Evolutionary conservation across 2,113 vertebrate genomes (phyloP), one percentile per base, ranked within the genome.

Genomic region (Raja brachyura): DNA sequence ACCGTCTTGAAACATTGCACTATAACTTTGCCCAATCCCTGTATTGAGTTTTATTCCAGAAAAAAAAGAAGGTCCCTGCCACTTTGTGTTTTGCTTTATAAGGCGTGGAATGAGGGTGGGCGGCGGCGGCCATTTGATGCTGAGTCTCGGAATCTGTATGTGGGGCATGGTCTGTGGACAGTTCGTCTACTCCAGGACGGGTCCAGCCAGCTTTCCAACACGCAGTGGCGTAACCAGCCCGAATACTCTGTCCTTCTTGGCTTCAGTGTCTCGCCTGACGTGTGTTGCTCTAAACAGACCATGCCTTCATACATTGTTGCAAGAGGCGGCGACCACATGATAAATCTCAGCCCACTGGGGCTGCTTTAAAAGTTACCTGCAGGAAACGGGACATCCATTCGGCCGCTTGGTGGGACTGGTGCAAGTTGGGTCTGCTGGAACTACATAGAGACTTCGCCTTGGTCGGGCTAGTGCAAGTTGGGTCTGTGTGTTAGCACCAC

Each of bases 221-320:
- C 39, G 75, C 13, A n/a, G n/a, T 33, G 31, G 33, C 16, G 14
- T 22, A 20, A 83, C 2, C 39, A 48, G 79, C 20, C 48, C 54
- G 79, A 22, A 83, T 25, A 83, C 4, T 28, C 22, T 59, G 22
- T 18, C 3, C n/a, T 48, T 63, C 59, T 31, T 31, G 14, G 61
- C 61, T 88, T 11, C n/a, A 88, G 66, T 20, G 88, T 10, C 10
- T 70, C 8, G 94, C 97, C 96, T 98, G 97, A 98, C 96, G 96
- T 96, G 95, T 95, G 96, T 95, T 96, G 96, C 98, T 96, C 96
- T 98, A 99, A 99, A 98, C 96, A 95, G 98, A 97, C 95, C 95
- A 96, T 96, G 97, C 96, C 96, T 97, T 99, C 98, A 99, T 96
- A 96, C 95, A 95, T 96, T 95, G 94, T 63, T 95, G 95, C 97